phyloP scores from a whole-genome alignment of 2,888 invertebrate genomes.

The Omphaloscelis lunosa region DNA sequence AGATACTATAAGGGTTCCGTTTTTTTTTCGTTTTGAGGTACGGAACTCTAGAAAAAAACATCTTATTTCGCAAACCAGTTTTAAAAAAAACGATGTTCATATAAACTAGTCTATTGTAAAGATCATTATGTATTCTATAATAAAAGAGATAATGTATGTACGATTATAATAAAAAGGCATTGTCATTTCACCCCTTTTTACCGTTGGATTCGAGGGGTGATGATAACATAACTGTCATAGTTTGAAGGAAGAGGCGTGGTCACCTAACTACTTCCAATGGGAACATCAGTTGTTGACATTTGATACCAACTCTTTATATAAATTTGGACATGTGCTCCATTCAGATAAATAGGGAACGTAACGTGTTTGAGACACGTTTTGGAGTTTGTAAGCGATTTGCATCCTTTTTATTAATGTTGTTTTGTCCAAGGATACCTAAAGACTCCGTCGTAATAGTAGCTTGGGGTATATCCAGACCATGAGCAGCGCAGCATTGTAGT shows the following conservation, averaged over 20 bases:
- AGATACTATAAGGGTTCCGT: too few species aligned
- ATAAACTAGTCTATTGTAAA: slow-evolving; percentile 2
- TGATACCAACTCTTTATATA: slow-evolving; percentile 76
- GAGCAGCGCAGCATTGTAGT: slow-evolving; percentile 1
- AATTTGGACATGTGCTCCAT: slow-evolving; percentile 28
- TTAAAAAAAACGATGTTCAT: slow-evolving; percentile 13
- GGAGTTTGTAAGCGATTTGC: not conserved
- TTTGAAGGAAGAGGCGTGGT: slow-evolving; percentile 87
- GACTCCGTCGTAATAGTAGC: not conserved
- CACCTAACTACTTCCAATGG: slow-evolving; percentile 83
- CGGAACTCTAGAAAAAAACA: too few species aligned
- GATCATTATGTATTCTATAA: slow-evolving; percentile 16
- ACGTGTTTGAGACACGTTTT: slow-evolving; percentile 28
- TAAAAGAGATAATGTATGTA: slow-evolving; percentile 47
- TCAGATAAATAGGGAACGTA: slow-evolving; percentile 9
- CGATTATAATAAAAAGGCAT: slow-evolving; percentile 42
- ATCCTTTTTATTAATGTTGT: not conserved
- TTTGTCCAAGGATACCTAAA: not conserved
- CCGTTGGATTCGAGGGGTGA: slow-evolving; percentile 72
- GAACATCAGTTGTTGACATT: slow-evolving; percentile 78
- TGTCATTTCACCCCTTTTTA: slow-evolving; percentile 65
- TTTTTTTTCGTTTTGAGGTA: too few species aligned
- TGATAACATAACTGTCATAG: slow-evolving; percentile 83
- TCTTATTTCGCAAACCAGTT: slow-evolving; percentile 28
- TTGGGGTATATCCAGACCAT: not conserved